phyloP scores from a whole-genome alignment of 2,797 vertebrate genomes.

The Erethizon dorsatum region DNA sequence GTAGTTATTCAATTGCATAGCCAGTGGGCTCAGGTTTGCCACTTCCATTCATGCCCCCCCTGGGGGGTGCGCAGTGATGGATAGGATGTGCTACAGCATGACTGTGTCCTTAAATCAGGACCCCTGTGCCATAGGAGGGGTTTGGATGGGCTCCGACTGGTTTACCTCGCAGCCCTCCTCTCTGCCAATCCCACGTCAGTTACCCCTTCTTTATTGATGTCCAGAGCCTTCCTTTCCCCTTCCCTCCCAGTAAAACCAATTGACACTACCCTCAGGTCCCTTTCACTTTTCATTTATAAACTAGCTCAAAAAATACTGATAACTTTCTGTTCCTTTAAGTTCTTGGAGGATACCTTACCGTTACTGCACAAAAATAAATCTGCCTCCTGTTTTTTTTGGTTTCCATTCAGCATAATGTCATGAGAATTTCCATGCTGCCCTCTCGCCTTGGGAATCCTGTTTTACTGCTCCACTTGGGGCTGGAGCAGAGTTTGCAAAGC shows the following conservation, averaged over 20 bases:
- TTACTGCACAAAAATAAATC: not conserved
- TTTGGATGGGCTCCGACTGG: not conserved
- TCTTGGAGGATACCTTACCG: slow-evolving; percentile 2
- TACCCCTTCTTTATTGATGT: not conserved
- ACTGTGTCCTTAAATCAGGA: not conserved
- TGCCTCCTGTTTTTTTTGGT: not conserved
- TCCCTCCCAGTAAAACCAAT: not conserved
- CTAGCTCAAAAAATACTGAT: not conserved
- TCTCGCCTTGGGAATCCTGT: not conserved
- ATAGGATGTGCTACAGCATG: not conserved
- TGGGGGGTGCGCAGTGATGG: not conserved
- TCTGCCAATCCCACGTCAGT: not conserved
- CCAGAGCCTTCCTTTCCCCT: not conserved
- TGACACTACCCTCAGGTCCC: not conserved
- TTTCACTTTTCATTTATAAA: slow-evolving; percentile 54
- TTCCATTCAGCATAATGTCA: not conserved
- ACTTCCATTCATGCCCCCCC: not conserved
- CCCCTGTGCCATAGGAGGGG: not conserved
- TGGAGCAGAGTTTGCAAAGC: not conserved
- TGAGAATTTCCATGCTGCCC: not conserved
- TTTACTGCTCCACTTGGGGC: not conserved
- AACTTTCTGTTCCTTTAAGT: slow-evolving; percentile 52
- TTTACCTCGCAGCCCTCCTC: not conserved
- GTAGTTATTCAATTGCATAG: not conserved
- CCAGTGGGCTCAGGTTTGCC: not conserved